Conservation (phyloP, 2,113 vertebrate species). For the Dasypus novemcinctus region DNA sequence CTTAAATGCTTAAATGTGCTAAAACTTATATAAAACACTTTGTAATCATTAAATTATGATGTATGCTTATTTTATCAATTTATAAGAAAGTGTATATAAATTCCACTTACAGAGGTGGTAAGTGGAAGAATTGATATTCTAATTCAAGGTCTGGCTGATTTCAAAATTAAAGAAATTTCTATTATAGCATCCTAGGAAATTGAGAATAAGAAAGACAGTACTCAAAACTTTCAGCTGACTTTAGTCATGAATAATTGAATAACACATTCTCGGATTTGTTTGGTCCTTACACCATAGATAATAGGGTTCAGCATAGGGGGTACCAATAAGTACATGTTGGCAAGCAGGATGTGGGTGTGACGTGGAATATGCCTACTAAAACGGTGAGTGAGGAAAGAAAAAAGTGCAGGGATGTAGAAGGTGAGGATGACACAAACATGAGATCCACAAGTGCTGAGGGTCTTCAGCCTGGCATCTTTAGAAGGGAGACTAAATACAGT, state of each 20-base stretch:
- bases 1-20: not conserved
- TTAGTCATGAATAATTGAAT: slow-evolving; percentile 6
- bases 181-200: not conserved
- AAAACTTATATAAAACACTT: not conserved
- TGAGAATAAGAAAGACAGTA: not conserved
- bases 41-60: not conserved
- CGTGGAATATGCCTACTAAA: slow-evolving; percentile 70
- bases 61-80: not conserved
- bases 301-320: slow-evolving; percentile 80
- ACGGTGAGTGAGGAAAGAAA: slow-evolving; percentile 78
- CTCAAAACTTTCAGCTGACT: not conserved
- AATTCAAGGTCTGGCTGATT: not conserved
- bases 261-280: slow-evolving; percentile 73
- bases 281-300: slow-evolving; percentile 78
- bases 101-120: not conserved
- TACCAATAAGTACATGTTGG: slow-evolving; percentile 73
- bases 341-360: slow-evolving; percentile 72
- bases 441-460: slow-evolving; percentile 78
- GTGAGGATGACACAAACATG: slow-evolving; percentile 80
- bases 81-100: not conserved
- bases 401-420: slow-evolving; percentile 78
- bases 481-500: slow-evolving; percentile 61
- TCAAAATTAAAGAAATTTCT: not conserved
- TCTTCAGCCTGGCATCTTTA: slow-evolving; percentile 65
- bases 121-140: not conserved